A percentile compares a stretch with the other conserved stretches of the same genome.
phyloP scores from a whole-genome alignment of 2,113 vertebrate genomes.

The Probosciger aterrimus region DNA sequence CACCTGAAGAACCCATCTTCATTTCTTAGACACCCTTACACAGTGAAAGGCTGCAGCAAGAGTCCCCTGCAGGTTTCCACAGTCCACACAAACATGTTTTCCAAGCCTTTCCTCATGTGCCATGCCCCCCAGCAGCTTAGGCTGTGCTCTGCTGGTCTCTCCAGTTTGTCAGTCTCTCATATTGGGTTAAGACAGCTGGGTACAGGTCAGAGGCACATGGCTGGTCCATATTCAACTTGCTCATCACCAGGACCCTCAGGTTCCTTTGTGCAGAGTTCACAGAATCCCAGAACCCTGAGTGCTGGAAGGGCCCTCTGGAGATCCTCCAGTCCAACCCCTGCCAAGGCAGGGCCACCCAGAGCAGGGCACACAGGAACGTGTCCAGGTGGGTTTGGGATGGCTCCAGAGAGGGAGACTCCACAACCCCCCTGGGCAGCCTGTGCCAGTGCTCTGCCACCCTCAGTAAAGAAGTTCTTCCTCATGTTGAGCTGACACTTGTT shows the following conservation, averaged over 20 bases:
- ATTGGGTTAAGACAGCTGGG: neutral
- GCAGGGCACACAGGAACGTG: no score
- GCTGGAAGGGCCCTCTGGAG: neutral
- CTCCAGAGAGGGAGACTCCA: no score
- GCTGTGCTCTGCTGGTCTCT: neutral
- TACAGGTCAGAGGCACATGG: neutral
- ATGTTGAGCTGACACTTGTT: no score
- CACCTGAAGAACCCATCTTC: neutral
- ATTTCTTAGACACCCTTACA: neutral
- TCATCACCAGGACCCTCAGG: neutral
- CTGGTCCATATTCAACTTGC: neutral
- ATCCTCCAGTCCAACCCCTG: neutral
- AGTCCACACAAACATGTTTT: neutral
- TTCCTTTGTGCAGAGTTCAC: neutral
- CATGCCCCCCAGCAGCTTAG: neutral
- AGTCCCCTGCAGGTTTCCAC: neutral
- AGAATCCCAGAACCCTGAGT: neutral
- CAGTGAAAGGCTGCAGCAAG: neutral
- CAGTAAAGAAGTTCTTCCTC: no score
- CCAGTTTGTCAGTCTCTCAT: neutral
- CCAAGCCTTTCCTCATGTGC: neutral
- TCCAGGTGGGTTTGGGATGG: no score
- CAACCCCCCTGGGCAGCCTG: no score
- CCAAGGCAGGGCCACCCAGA: no score
- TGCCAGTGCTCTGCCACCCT: no score